phyloP scores from a whole-genome alignment of 2,888 invertebrate species.

The Coremacera marginata region DNA sequence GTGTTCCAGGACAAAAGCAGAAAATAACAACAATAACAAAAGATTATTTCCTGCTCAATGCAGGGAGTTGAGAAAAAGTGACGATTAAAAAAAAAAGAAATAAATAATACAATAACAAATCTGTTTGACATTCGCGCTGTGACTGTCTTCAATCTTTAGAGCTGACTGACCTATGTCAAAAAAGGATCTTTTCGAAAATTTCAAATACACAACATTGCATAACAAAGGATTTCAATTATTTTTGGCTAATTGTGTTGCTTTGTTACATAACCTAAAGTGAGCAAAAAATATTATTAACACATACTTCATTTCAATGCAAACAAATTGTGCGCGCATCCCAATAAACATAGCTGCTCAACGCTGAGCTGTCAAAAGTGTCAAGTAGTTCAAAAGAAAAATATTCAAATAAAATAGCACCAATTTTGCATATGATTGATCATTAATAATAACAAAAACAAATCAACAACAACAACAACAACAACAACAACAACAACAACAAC shows the following conservation, averaged over 20 bases:
- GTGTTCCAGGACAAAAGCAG: not conserved
- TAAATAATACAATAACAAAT: not conserved
- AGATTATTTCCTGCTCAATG: not conserved
- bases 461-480: conserved; percentile 5
- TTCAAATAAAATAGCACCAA: not conserved
- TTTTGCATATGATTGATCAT: conserved; percentile 41
- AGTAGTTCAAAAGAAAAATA: not conserved
- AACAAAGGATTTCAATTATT: conserved; percentile 37
- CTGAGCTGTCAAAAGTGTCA: not conserved
- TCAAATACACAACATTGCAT: not conserved
- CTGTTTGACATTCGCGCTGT: not conserved
- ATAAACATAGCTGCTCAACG: not conserved
- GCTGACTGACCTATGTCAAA: not conserved
- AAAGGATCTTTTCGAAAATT: not conserved
- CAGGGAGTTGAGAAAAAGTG: not conserved
- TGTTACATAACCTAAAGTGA: not conserved
- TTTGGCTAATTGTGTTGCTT: conserved; percentile 37
- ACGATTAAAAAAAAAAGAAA: not conserved
- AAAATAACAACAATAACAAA: conserved; percentile 5
- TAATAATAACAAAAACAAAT: not conserved
- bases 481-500: not conserved
- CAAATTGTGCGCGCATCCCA: not conserved
- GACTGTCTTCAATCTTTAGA: no score
- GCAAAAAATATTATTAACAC: not conserved
- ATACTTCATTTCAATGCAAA: not conserved